These are phyloP conservation scores for Hirudinaria manillensis DNA, from an alignment of 2,888 invertebrate species.

Conservation along the genomic window DNA sequence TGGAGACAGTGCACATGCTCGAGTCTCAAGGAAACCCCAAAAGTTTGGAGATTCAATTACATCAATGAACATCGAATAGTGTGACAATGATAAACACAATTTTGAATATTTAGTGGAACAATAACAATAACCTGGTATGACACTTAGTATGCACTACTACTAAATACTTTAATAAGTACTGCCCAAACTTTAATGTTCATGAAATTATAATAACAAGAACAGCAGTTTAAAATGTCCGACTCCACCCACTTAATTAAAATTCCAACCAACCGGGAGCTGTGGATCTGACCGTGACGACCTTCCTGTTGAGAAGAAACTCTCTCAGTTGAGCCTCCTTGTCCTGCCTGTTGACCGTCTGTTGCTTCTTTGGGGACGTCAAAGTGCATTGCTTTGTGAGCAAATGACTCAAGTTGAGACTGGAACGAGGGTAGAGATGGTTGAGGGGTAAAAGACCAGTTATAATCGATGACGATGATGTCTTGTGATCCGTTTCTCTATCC, in stretches of 20 bases:
- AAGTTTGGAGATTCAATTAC: no score
- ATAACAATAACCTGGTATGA: no score
- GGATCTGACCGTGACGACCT: conserved; percentile 36
- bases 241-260: not conserved
- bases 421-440: not conserved
- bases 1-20: not conserved
- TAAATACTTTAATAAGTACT: no score
- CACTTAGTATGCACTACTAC: no score
- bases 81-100: no score
- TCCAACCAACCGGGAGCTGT: conserved; percentile 35
- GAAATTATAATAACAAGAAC: no score
- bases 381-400: not conserved
- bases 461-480: no score
- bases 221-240: no score
- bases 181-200: no score
- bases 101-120: no score
- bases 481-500: not conserved
- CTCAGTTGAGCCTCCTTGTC: conserved; percentile 37
- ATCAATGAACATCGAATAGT: no score
- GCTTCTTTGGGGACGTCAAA: not conserved
- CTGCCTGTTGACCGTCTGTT: not conserved
- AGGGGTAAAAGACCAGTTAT: not conserved
- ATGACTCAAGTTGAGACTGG: not conserved
- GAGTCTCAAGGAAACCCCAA: no score
- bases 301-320: conserved; percentile 35